phyloP scores from a whole-genome alignment of 2,113 vertebrate genomes.

The Talpa occidentalis region DNA sequence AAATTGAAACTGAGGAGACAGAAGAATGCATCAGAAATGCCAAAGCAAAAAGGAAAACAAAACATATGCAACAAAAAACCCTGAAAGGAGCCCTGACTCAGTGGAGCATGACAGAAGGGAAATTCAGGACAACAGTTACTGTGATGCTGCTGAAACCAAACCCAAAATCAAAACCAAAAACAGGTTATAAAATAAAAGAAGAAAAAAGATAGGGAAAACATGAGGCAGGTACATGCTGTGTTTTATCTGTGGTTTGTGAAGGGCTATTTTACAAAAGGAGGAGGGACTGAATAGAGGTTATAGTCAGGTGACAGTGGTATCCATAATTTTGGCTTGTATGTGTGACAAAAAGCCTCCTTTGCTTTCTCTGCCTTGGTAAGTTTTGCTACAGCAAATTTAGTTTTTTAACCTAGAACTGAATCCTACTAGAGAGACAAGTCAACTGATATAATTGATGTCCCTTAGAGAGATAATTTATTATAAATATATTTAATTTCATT shows the following conservation, averaged over 20 bases:
- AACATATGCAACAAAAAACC: too few relatives aligned
- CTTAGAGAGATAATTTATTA: conserved; percentile 30
- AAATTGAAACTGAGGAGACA: too few relatives aligned
- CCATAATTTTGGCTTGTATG: not conserved
- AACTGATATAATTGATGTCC: not conserved
- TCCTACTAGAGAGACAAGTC: not conserved
- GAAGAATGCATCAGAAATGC: too few relatives aligned
- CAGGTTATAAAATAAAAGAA: not conserved
- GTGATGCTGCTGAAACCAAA: too few relatives aligned
- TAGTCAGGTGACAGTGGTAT: not conserved
- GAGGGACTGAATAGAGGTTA: not conserved
- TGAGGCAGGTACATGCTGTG: not conserved
- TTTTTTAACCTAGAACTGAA: not conserved
- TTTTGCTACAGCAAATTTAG: not conserved
- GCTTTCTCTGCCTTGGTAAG: not conserved
- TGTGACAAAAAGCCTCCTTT: not conserved
- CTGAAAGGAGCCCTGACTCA: too few relatives aligned
- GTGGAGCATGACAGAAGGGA: too few relatives aligned
- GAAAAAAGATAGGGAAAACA: too few relatives aligned
- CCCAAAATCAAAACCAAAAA: too few relatives aligned
- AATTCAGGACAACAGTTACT: too few relatives aligned
- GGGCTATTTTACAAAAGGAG: not conserved
- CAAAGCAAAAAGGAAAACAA: too few relatives aligned
- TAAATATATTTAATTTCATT: conserved; percentile 48
- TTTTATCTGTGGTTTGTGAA: not conserved